These are phyloP conservation scores for Anarrhichthys ocellatus DNA, from an alignment of 2,113 vertebrate species.

Conservation along the genomic window DNA sequence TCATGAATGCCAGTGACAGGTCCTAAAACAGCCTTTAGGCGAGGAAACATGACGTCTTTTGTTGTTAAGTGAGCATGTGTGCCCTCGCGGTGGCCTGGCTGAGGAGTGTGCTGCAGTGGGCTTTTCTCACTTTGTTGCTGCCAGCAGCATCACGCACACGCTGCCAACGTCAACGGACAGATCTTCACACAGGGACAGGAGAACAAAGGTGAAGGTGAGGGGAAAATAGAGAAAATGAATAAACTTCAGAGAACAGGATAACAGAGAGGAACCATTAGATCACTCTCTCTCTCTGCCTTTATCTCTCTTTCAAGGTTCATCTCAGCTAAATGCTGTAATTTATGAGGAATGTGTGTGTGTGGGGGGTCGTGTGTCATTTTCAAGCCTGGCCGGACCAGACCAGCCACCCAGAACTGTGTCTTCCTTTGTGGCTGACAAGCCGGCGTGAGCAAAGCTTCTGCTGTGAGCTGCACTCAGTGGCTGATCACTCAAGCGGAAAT, in stretches of 20 bases:
- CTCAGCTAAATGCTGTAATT: conserved; percentile 42
- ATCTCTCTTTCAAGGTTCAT: conserved; percentile 46
- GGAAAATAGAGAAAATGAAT: background rate
- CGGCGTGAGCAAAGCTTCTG: conserved; percentile 65
- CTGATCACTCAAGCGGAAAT: conserved; percentile 68
- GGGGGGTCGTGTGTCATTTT: conserved; percentile 33
- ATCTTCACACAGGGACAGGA: conserved; percentile 29
- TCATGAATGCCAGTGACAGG: conserved; percentile 2
- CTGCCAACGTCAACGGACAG: conserved; percentile 65
- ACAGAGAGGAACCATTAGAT: conserved; percentile 27
- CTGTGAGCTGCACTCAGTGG: conserved; percentile 64
- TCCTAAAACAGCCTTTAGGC: conserved; percentile 31
- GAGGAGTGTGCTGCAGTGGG: conserved; percentile 55
- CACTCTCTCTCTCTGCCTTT: conserved; percentile 18
- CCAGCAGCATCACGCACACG: conserved; percentile 51
- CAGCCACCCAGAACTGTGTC: conserved; percentile 76
- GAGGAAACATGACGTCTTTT: conserved; percentile 54
- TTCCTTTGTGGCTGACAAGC: conserved; percentile 70
- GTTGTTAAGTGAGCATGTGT: conserved; percentile 52
- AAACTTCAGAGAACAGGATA: conserved; percentile 1
- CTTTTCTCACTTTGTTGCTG: conserved; percentile 57
- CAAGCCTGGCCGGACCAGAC: conserved; percentile 59
- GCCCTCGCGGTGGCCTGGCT: conserved; percentile 58
- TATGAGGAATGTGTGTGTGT: conserved; percentile 33
- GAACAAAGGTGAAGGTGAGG: conserved; percentile 40